phyloP scores from a whole-genome alignment of 2,888 invertebrate genomes.

The Herminia tarsipennalis region DNA sequence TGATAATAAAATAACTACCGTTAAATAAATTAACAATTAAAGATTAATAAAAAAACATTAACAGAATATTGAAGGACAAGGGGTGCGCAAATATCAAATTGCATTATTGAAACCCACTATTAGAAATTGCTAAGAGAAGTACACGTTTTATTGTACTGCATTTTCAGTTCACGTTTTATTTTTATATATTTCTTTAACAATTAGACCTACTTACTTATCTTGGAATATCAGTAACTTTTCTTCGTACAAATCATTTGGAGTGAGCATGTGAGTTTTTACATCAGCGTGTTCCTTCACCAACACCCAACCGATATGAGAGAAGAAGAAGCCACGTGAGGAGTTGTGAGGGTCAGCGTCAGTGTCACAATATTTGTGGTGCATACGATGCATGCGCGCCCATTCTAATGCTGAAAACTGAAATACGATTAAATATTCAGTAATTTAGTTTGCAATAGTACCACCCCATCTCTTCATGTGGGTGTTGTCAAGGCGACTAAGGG shows the following conservation, averaged over 20 bases:
- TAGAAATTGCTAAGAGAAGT: too few relatives aligned
- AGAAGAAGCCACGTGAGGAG: constrained; percentile 95
- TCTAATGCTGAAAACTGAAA: constrained; percentile 85
- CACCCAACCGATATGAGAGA: constrained; percentile 97
- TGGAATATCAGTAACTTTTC: constrained; percentile 15
- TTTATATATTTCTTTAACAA: too few relatives aligned
- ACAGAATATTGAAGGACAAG: not conserved
- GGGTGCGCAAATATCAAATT: too few relatives aligned
- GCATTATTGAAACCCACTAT: too few relatives aligned
- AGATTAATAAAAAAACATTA: not conserved
- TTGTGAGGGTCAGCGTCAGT: constrained; percentile 97
- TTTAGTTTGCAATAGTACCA: not conserved
- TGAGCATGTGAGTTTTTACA: constrained; percentile 2
- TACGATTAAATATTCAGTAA: not conserved
- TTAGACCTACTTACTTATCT: constrained; percentile 10
- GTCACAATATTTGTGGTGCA: constrained; percentile 92
- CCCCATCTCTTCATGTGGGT: too few relatives aligned
- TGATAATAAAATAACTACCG: not conserved
- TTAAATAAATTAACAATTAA: not conserved
- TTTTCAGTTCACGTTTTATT: too few relatives aligned
- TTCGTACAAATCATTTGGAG: constrained; percentile 6
- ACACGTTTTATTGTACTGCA: too few relatives aligned
- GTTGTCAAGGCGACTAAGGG: too few relatives aligned
- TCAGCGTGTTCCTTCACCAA: constrained; percentile 90
- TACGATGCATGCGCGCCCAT: constrained; percentile 20